Conservation (phyloP, 2,797 vertebrate genomes). For the Gymnothorax javanicus region DNA sequence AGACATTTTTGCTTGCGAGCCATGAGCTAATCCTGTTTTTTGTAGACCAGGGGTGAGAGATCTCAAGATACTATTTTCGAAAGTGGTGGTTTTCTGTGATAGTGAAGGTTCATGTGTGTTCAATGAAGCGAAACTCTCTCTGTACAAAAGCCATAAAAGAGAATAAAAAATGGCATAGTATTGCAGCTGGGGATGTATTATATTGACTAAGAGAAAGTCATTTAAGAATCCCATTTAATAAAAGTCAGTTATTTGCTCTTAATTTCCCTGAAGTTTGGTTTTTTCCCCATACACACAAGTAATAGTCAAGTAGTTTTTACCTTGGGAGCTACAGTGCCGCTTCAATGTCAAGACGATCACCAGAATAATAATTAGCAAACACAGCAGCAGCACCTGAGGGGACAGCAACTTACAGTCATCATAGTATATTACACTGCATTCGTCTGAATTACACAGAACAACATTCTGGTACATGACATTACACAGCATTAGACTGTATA, state of each 20-base stretch:
- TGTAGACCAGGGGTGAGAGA: background rate
- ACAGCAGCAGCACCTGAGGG: slow-evolving; percentile 81
- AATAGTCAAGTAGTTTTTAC: slow-evolving; percentile 60
- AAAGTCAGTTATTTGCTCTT: no score
- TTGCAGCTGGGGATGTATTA: background rate
- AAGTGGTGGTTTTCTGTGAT: background rate
- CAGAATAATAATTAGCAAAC: slow-evolving; percentile 79
- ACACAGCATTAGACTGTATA: no score
- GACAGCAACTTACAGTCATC: slow-evolving; percentile 5
- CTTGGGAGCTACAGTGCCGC: slow-evolving; percentile 69
- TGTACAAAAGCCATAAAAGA: background rate
- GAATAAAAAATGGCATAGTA: background rate
- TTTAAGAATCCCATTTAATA: no score
- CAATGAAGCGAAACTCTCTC: background rate
- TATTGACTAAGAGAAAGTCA: no score
- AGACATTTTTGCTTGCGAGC: background rate
- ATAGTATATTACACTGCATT: background rate
- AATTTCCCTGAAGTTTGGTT: no score
- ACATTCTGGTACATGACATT: no score
- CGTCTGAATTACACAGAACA: no score
- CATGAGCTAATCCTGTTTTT: background rate
- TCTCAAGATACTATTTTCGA: background rate
- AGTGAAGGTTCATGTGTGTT: background rate
- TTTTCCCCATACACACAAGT: background rate
- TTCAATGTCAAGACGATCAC: slow-evolving; percentile 81